These are phyloP conservation scores for Tiliacea aurago DNA, from an alignment of 2,888 invertebrate genomes.

Conservation along the genomic window DNA sequence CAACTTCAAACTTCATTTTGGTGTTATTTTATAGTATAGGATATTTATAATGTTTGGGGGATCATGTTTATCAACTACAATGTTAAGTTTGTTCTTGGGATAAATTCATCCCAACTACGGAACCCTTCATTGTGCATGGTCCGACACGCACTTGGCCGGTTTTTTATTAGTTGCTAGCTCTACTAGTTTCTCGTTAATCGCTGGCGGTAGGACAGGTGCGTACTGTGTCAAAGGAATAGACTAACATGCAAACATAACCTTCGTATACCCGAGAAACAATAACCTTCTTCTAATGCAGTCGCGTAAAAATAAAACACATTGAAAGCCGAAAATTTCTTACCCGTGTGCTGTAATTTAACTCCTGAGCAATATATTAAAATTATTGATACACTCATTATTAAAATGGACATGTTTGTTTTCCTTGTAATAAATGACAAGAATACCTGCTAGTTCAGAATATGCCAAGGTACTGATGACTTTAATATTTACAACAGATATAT, in stretches of 20 bases:
- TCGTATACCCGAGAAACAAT: neutral
- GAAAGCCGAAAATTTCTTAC: slow-evolving; percentile 14
- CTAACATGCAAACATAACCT: neutral
- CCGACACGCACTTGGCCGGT: too few relatives aligned
- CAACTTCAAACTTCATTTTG: too few relatives aligned
- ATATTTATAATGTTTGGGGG: too few relatives aligned
- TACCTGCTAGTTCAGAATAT: neutral
- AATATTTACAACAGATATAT: neutral
- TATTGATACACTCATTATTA: neutral
- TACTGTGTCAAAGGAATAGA: neutral
- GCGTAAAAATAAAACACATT: neutral
- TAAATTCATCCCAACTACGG: too few relatives aligned
- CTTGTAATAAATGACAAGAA: neutral
- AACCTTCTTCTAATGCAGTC: neutral
- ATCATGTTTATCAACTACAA: too few relatives aligned
- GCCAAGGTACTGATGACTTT: slow-evolving; percentile 1
- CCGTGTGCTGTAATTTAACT: slow-evolving; percentile 8
- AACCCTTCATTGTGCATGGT: too few relatives aligned
- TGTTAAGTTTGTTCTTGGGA: too few relatives aligned
- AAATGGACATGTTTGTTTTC: slow-evolving; percentile 15
- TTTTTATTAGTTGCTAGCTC: too few relatives aligned
- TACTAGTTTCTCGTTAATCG: too few relatives aligned
- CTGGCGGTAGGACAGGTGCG: too few relatives aligned
- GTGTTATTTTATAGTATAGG: too few relatives aligned
- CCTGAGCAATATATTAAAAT: neutral